Base-by-base conservation (phyloP, 2,797 vertebrate species). In the Enteromius paludinosus region DNA sequence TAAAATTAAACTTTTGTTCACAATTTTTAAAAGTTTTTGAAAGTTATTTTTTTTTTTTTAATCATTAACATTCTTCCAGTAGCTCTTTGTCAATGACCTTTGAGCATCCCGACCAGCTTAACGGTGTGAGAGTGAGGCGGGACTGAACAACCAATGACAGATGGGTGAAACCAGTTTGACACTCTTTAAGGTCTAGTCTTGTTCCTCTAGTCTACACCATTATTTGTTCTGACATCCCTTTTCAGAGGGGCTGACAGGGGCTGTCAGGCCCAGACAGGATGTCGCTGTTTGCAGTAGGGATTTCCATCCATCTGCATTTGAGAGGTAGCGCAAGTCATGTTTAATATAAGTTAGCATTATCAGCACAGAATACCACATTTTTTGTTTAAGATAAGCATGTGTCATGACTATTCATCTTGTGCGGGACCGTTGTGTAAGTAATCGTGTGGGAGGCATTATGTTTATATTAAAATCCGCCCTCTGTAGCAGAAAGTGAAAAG, bases 261-360 rank as follows among this genome's bases (percentile, higher is more conserved):
- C 52, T 81, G 79, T 81, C 79, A 73, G 69, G 30, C 18, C 18
- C 69, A 82, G 61, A 72, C 38, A 49, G 38, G 18, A 64, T 81
- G 79, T 66, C 11, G 66, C 47, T 56, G 33, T 75, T 66, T 74
- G 62, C 80, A 68, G 61, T 30, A 33, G 61, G 62, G 47, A 68
- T 81, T 81, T 81, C 59, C 59, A 73, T 62, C 69, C 70, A 81
- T 81, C 79, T 81, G 59, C 69, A 52, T 81, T 73, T 73, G n/a
- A 65, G 70, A 73, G 30, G 45, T 25, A 81, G 73, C 33, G 38
- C 28, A 75, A 56, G 80, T 82, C 71, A 82, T 82, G 80, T 75
- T 75, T 74, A 72, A 73, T 81, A 47, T 14, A 47, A 66, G 61
- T 82, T 81, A 33, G 62, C n/a, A 28, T 81, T 81, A 61, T 28